Base-by-base conservation (phyloP, 2,888 invertebrate genomes). In the Ichneumoninae sp. region DNA sequence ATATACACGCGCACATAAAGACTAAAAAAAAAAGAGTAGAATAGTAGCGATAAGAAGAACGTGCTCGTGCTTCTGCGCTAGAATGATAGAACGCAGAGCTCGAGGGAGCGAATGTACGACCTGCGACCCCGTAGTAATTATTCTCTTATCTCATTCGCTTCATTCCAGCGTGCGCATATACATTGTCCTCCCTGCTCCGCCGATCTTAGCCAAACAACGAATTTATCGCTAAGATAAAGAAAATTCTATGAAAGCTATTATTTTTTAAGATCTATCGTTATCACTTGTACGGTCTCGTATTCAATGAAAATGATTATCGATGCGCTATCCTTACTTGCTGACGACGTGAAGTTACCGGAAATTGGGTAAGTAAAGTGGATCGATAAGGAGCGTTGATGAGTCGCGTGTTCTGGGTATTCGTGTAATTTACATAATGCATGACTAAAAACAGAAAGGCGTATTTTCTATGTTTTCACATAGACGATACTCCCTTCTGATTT, bases 51-150 rank as follows among this genome's bases (percentile, higher is more conserved):
- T 83, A 83, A 80, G 76, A 52, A 26, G 33, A 47, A 65, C 50
- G 79, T 70, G 54, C 54, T 75, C 75, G 79, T 60, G 69, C 69
- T 74, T 52, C 33, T 65, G 6, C 75, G 65, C 50, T 13, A 57
- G 36, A 47, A 76, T 69, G 54, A 57, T 36, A 57, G 69, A 57
- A 52, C 69, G 77, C 60, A 66, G 57, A 80, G 70, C 10, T 13
- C 10, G 65, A 50, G 71, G 33, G 50, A 65, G 71, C 71, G 60
- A 81, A 76, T 66, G 80, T 60, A 81, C 83, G 83, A 83, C 75
- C 81, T 66, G 26, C 63, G 83, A 81, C 76, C 83, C 44, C 71
- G 57, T 68, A 57, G 57, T 68, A 57, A 81, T 83, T 83, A 73
- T 70, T 60, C 52, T 63, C 76, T 83, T 83, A 83, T 83, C 81